These are phyloP conservation scores for Chelon auratus DNA, from an alignment of 2,797 vertebrate genomes.

Conservation along the genomic window DNA sequence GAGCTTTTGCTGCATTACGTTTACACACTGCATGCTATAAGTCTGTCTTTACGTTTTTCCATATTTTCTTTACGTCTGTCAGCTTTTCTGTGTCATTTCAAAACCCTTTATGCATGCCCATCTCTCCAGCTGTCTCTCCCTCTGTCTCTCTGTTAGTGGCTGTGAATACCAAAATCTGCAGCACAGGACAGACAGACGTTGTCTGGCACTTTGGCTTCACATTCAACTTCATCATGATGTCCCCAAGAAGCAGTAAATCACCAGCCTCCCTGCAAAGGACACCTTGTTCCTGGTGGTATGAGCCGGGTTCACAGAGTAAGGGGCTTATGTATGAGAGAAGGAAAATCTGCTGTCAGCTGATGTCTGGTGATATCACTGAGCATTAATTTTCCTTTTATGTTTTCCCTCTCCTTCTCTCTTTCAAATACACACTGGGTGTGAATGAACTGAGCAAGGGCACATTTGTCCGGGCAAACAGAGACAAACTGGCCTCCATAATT, in stretches of 20 bases:
- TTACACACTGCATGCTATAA: background rate
- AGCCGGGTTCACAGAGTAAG: conserved; percentile 21
- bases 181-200: conserved; percentile 37
- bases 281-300: conserved; percentile 38
- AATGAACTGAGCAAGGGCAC: conserved; percentile 50
- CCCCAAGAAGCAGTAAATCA: conserved; percentile 42
- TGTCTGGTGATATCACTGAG: conserved; percentile 41
- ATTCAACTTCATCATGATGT: conserved; percentile 38
- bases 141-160: conserved; percentile 6
- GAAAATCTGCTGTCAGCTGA: conserved; percentile 34
- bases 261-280: conserved; percentile 39
- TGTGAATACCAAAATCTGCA: conserved; percentile 35
- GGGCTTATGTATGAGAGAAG: conserved; percentile 13
- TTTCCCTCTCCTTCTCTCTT: conserved; percentile 15
- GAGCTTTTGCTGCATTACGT: background rate
- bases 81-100: conserved; percentile 10
- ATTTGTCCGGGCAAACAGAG: conserved; percentile 67
- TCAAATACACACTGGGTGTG: conserved; percentile 23
- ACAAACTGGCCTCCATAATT: conserved; percentile 73
- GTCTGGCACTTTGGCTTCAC: conserved; percentile 41
- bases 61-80: conserved; percentile 1
- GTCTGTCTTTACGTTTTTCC: background rate
- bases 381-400: conserved; percentile 30
- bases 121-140: conserved; percentile 6
- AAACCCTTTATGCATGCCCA: background rate